These are phyloP conservation scores for Nyctalus aviator DNA, from an alignment of 2,797 vertebrate species.

Conservation along the genomic window DNA sequence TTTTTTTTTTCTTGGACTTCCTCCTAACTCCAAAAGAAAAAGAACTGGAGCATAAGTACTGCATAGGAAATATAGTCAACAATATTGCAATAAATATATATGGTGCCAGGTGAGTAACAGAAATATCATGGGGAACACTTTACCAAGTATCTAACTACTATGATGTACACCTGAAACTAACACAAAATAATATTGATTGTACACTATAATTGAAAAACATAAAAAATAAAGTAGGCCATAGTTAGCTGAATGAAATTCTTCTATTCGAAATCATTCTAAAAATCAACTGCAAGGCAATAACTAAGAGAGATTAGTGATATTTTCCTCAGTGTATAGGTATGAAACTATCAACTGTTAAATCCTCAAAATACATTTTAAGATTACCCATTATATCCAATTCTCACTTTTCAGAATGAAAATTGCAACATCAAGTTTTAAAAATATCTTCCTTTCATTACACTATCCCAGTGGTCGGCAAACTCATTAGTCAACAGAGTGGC, in stretches of 20 bases:
- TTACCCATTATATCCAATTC: conserved; percentile 23
- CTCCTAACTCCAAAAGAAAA: not conserved
- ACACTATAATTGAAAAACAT: not conserved
- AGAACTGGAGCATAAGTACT: not conserved
- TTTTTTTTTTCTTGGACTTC: conserved; percentile 49
- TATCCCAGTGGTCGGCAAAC: not conserved
- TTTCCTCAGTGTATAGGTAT: not conserved
- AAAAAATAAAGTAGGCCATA: not conserved
- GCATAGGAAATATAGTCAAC: not conserved
- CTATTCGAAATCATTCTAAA: conserved; percentile 43
- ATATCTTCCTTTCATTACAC: conserved; percentile 1
- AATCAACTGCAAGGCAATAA: conserved; percentile 36
- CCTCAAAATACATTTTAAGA: conserved; percentile 36
- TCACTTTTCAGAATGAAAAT: conserved; percentile 43
- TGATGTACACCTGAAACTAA: not conserved
- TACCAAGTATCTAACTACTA: not conserved
- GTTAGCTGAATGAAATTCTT: conserved; percentile 7
- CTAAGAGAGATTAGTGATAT: not conserved
- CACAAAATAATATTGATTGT: not conserved
- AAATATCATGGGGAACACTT: not conserved
- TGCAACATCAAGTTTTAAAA: conserved; percentile 29
- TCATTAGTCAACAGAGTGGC: no score
- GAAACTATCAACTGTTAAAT: conserved; percentile 42
- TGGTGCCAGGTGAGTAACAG: not conserved
- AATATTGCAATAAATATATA: not conserved